Conservation (phyloP, 2,888 invertebrate species). For the Marronus borbonicus region DNA sequence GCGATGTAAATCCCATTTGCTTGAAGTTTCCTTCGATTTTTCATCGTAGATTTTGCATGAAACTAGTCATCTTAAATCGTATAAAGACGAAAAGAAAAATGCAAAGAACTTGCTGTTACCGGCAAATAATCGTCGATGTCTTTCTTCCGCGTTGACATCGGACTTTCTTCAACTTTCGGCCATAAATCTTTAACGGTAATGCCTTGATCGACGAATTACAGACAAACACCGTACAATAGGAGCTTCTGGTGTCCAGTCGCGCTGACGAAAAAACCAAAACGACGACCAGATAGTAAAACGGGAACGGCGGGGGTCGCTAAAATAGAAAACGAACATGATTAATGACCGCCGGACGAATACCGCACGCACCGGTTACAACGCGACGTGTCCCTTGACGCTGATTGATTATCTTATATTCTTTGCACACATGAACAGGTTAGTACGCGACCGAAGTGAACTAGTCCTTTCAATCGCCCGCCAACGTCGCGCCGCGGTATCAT, state of each 20-base stretch:
- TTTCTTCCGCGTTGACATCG: slow-evolving; percentile 21
- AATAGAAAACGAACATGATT: slow-evolving; percentile 44
- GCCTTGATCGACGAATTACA: slow-evolving; percentile 22
- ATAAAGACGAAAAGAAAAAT: not conserved
- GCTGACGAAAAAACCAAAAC: slow-evolving; percentile 36
- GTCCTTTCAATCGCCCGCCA: slow-evolving; percentile 23
- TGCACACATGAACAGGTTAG: slow-evolving; percentile 9
- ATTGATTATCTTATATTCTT: slow-evolving; percentile 43
- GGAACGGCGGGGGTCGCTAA: slow-evolving; percentile 3
- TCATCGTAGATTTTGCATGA: not conserved
- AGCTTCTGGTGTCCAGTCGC: not conserved
- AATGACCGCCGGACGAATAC: slow-evolving; percentile 13
- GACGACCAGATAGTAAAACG: slow-evolving; percentile 3
- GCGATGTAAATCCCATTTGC: no score
- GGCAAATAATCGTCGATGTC: slow-evolving; percentile 28
- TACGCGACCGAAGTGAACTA: not conserved
- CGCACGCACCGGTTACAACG: slow-evolving; percentile 37
- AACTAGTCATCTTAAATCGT: not conserved
- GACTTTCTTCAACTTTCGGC: slow-evolving; percentile 8
- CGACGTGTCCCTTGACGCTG: slow-evolving; percentile 38
- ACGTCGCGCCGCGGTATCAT: not conserved
- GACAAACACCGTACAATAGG: slow-evolving; percentile 32
- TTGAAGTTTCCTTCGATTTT: not conserved
- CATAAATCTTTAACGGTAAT: slow-evolving; percentile 31
- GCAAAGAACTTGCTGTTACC: not conserved